These are phyloP conservation scores for Oryzaephilus surinamensis DNA, from an alignment of 1,140 invertebrate genomes.

Conservation along the genomic window DNA sequence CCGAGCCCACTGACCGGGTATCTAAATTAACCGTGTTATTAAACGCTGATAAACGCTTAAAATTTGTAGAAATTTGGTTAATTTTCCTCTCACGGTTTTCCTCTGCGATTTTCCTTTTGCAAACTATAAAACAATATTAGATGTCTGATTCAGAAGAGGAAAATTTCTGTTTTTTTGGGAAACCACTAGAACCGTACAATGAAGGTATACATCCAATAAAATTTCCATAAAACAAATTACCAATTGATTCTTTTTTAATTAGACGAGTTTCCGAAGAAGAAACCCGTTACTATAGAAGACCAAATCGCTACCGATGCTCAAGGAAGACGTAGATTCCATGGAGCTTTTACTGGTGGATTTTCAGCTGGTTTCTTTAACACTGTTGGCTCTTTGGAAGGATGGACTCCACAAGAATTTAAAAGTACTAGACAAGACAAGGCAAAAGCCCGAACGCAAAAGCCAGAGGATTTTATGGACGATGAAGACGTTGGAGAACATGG, in stretches of 20 bases:
- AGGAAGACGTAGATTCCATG: slow-evolving; percentile 90
- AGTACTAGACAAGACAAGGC: slow-evolving; percentile 71
- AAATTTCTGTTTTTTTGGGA: slow-evolving; percentile 60
- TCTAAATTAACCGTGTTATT: no score
- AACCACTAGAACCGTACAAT: slow-evolving; percentile 61
- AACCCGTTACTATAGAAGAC: slow-evolving; percentile 73
- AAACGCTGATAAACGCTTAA: no score
- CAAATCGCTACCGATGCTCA: slow-evolving; percentile 84
- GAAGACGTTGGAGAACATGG: slow-evolving; percentile 93
- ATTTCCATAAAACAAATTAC: slow-evolving; percentile 12
- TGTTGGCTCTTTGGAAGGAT: slow-evolving; percentile 92
- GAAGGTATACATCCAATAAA: slow-evolving; percentile 56
- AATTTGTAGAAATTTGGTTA: no score
- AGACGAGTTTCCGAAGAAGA: slow-evolving; percentile 72
- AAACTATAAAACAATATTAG: no score
- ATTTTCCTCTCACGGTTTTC: no score
- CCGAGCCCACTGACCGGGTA: no score
- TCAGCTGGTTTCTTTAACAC: slow-evolving; percentile 97
- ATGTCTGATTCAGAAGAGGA: slow-evolving; percentile 47
- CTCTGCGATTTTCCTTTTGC: no score
- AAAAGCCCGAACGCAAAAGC: slow-evolving; percentile 43
- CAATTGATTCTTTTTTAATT: slow-evolving; percentile 20
- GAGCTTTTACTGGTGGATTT: slow-evolving; percentile 98
- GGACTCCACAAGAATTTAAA: slow-evolving; percentile 83
- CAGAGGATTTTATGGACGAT: slow-evolving; percentile 98